Evolutionary conservation across 2,113 vertebrate species (phyloP).

Genomic region (Lagopus leucura): DNA sequence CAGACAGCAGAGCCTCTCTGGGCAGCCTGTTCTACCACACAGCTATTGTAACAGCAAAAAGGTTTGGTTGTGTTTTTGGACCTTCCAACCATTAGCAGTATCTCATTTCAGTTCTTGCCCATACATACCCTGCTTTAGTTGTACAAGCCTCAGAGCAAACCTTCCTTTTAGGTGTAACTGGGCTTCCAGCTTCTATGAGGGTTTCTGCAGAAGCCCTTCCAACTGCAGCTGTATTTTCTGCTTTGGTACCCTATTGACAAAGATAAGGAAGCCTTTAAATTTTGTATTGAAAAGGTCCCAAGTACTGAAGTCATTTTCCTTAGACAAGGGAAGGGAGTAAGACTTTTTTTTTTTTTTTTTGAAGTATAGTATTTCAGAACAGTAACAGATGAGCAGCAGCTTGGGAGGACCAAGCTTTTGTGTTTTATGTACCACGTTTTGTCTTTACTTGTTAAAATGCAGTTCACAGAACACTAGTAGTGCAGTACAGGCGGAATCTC

Average conservation of each 20-base stretch:
- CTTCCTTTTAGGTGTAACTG: slow-evolving; percentile 9
- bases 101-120: neutral
- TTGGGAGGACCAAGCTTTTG: neutral
- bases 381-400: neutral
- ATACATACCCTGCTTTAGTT: slow-evolving; percentile 61
- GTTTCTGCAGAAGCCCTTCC: neutral
- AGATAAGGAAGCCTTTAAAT: slow-evolving; percentile 7
- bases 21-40: neutral
- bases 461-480: neutral
- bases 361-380: neutral
- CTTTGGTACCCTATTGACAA: slow-evolving; percentile 64
- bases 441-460: neutral
- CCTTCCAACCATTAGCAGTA: neutral
- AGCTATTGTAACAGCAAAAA: neutral
- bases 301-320: neutral
- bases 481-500: neutral
- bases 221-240: slow-evolving; percentile 24
- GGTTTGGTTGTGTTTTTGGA: neutral
- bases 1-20: neutral
- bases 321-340: neutral
- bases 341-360: neutral
- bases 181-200: slow-evolving; percentile 47
- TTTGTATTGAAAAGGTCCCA: neutral
- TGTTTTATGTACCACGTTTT: neutral
- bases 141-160: neutral